phyloP scores from a whole-genome alignment of 2,888 invertebrate genomes.

The Leptothorax acervorum region DNA sequence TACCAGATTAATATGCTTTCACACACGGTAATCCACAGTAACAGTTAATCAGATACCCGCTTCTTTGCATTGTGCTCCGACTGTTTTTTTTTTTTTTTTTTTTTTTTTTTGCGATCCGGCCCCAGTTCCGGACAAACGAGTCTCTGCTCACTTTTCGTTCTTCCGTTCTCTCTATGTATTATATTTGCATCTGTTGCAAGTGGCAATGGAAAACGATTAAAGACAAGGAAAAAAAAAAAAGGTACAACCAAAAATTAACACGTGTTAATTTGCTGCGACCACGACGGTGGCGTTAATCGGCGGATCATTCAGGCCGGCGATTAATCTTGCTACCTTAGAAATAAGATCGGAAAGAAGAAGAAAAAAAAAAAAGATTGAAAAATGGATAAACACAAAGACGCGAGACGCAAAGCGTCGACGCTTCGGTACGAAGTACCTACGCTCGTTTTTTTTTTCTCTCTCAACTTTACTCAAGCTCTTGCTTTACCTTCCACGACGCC shows the following conservation, averaged over 20 bases:
- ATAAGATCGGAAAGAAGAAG: conserved; percentile 28
- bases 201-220: conserved; percentile 27
- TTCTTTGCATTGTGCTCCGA: conserved; percentile 82
- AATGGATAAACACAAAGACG: conserved; percentile 30
- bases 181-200: conserved; percentile 48
- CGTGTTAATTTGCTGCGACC: conserved; percentile 84
- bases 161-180: conserved; percentile 53
- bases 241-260: conserved; percentile 69
- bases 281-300: conserved; percentile 70
- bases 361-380: neutral
- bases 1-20: conserved; percentile 72
- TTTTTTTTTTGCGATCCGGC: conserved; percentile 57
- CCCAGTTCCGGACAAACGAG: conserved; percentile 54
- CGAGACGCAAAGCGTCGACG: conserved; percentile 41
- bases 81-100: conserved; percentile 37
- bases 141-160: conserved; percentile 6
- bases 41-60: conserved; percentile 63
- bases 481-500: conserved; percentile 61
- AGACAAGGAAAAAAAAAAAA: conserved; percentile 17
- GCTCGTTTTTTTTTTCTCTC: conserved; percentile 45
- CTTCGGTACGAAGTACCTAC: conserved; percentile 47
- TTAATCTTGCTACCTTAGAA: conserved; percentile 52
- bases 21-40: conserved; percentile 56
- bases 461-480: conserved; percentile 60
- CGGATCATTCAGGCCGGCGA: conserved; percentile 64